Conservation (phyloP, 2,888 invertebrate species). For the Erebia palarica region DNA sequence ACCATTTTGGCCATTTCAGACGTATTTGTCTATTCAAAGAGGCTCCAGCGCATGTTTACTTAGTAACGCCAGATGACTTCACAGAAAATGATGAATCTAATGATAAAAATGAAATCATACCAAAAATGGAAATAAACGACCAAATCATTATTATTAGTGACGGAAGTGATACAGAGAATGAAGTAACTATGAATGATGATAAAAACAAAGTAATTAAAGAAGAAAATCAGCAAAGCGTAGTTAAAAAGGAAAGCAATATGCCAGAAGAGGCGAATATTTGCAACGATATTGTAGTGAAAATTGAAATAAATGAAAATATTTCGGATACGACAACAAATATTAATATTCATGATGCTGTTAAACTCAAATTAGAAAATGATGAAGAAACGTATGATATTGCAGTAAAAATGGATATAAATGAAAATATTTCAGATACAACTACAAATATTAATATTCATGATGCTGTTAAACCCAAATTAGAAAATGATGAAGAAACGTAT, state of each 20-base stretch:
- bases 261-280: neutral
- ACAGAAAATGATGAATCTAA: conserved; percentile 38
- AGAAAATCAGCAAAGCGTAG: neutral
- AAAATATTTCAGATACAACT: conserved; percentile 46
- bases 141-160: neutral
- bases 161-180: neutral
- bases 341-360: too few relatives aligned
- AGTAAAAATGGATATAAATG: too few relatives aligned
- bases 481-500: too few relatives aligned
- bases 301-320: too few relatives aligned
- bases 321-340: too few relatives aligned
- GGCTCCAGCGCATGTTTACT: conserved; percentile 53
- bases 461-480: too few relatives aligned
- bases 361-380: too few relatives aligned
- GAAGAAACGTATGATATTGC: too few relatives aligned
- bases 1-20: conserved; percentile 45
- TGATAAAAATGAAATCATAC: neutral
- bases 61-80: conserved; percentile 59
- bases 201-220: neutral
- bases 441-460: too few relatives aligned
- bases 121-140: neutral
- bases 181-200: neutral
- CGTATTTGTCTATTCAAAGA: conserved; percentile 58
- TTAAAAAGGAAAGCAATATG: neutral
- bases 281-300: conserved; percentile 2